Conservation (phyloP, 2,113 vertebrate species). For the Xenotilapia flavipinnis region DNA sequence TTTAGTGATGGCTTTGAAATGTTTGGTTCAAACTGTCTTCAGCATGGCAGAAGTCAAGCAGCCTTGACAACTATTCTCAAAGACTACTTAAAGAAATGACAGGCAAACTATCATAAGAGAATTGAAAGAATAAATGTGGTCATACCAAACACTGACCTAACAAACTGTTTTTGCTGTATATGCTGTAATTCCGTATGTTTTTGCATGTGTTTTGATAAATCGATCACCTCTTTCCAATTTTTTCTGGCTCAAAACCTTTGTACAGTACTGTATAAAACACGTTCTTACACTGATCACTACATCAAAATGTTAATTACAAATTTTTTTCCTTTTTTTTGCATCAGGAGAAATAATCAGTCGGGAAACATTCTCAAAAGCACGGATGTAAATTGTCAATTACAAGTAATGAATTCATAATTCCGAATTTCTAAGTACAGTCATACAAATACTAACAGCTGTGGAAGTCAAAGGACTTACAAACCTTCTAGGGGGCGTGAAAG, state of each 20-base stretch:
- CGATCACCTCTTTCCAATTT: not conserved
- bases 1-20: not conserved
- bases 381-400: not conserved
- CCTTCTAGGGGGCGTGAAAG: not conserved
- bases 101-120: not conserved
- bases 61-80: not conserved
- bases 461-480: not conserved
- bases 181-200: rapidly evolving
- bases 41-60: not conserved
- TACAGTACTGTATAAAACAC: not conserved
- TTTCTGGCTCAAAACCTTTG: not conserved
- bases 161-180: not conserved
- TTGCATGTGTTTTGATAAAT: not conserved
- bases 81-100: not conserved
- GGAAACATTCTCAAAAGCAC: not conserved
- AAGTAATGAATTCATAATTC: not conserved
- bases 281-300: not conserved
- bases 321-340: rapidly evolving
- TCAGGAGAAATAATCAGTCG: not conserved
- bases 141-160: not conserved
- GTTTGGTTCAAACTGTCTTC: not conserved
- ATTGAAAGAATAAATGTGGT: not conserved
- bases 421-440: not conserved
- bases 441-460: not conserved
- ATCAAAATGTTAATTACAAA: not conserved